Base-by-base conservation (phyloP, 1,140 invertebrate genomes). In the Drosophila azteca region DNA sequence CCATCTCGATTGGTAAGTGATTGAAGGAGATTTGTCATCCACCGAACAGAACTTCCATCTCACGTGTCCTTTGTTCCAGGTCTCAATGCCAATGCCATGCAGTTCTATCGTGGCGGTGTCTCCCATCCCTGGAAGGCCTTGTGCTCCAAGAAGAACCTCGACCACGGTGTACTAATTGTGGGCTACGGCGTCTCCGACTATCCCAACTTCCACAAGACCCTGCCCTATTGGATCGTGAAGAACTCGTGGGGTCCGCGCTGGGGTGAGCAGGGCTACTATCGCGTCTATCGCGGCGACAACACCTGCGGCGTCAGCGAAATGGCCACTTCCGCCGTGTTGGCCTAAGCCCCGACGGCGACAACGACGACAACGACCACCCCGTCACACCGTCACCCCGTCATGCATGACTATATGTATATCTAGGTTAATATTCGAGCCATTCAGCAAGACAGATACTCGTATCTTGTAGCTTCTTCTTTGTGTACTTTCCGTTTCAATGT, bases 61-160 rank as follows among this genome's bases (percentile, higher is more conserved):
- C 7, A 0, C 15, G 35, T 35, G 11, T 11, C 35, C 24, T 49
- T 4, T 24, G 1, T 29, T 20, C 2, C 22, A 94, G 93, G 93
- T 17, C 96, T 99, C 55, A 99, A 99, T 92, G 98, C 99, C 0
- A 98, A 98, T 93, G 97, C 97, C 2, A 99, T 99, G 97, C 97
- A 98, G 93, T 99, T 99, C 92, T 99, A 99, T 91, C 94, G 97
- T 73, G 97, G 98, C 29, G 98, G 98, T n/a, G 95, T 99, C 8
- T 98, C 97, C 0, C 98, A 99, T 94, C 98, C 98, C 0, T 96
- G 94, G 93, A 96, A 96, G 79, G 94, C 97, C 72, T 93, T 99
- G 9, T 99, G 98, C 90, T 95, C 93, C 89, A 96, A 96, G 0
- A 93, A 94, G 1, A 94, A 95, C 92, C 92, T 98, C 15, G 97